Evolutionary conservation across 2,888 invertebrate genomes (phyloP).

Genomic region (Cepaea hortensis): DNA sequence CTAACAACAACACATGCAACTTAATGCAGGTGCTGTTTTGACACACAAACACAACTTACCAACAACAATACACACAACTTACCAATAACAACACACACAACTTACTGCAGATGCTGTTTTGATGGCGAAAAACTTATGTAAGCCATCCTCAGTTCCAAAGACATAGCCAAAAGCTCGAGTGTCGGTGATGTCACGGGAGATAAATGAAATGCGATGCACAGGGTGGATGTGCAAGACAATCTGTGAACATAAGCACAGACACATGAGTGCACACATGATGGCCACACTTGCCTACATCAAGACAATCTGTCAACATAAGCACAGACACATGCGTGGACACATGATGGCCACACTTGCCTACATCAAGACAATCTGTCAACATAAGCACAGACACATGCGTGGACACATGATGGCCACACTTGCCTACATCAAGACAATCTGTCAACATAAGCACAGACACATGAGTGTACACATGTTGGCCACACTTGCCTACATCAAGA

Average conservation of each 20-base stretch:
- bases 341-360: too few species aligned
- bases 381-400: too few species aligned
- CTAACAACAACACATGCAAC: conserved; percentile 45
- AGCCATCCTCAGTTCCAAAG: conserved; percentile 94
- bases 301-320: too few species aligned
- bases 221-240: conserved; percentile 97
- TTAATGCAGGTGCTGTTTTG: conserved; percentile 95
- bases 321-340: too few species aligned
- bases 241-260: conserved; percentile 77
- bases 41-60: background rate
- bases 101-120: conserved; percentile 97
- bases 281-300: too few species aligned
- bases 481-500: too few species aligned
- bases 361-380: too few species aligned
- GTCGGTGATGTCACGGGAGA: conserved; percentile 98
- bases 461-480: too few species aligned
- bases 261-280: too few species aligned
- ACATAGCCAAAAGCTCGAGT: conserved; percentile 98
- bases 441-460: too few species aligned
- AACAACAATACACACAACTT: background rate
- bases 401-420: too few species aligned
- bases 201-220: conserved; percentile 98
- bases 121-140: conserved; percentile 96
- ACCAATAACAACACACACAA: background rate
- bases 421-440: too few species aligned